Percentiles rank a stretch among this genome's conserved stretches.
These are phyloP conservation scores for Drosophila tani DNA, from an alignment of 1,140 invertebrate genomes.

Conservation along the genomic window DNA sequence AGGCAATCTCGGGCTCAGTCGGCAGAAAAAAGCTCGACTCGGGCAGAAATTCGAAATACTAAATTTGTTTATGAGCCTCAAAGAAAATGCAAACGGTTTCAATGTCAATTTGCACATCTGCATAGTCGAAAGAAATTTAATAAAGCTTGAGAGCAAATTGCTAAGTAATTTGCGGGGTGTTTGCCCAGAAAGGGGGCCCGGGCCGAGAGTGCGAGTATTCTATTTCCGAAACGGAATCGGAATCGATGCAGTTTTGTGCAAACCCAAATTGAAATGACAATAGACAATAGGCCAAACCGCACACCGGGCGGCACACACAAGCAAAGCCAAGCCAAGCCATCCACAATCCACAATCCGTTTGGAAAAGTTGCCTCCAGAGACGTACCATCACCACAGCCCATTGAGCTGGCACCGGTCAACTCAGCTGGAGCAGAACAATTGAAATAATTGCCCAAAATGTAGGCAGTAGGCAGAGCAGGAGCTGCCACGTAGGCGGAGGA, in stretches of 20 bases:
- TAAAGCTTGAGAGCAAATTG: constrained; percentile 48
- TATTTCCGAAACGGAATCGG: constrained; percentile 35
- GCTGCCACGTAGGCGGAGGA: neutral
- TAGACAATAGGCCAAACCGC: constrained; percentile 35
- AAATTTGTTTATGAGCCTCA: constrained; percentile 41
- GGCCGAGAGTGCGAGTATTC: constrained; percentile 13
- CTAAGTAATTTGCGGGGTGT: constrained; percentile 59
- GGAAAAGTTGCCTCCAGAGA: constrained; percentile 34
- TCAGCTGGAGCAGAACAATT: constrained; percentile 49
- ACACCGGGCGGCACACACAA: constrained; percentile 29
- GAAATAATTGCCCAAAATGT: constrained; percentile 61
- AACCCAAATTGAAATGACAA: constrained; percentile 52
- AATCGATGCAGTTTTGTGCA: constrained; percentile 57
- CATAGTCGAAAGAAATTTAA: constrained; percentile 37
- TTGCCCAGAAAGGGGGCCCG: neutral
- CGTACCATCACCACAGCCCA: constrained; percentile 32
- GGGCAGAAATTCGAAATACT: constrained; percentile 14
- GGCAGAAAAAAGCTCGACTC: constrained; percentile 34
- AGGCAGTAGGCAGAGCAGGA: neutral
- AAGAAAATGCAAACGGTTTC: constrained; percentile 58
- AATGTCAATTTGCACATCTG: constrained; percentile 35
- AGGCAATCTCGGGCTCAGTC: neutral
- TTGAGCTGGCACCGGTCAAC: constrained; percentile 24
- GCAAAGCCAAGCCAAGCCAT: neutral
- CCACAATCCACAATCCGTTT: constrained; percentile 36